These are phyloP conservation scores for Pollimyrus isidori DNA, from an alignment of 2,113 vertebrate genomes.

Conservation along the genomic window DNA sequence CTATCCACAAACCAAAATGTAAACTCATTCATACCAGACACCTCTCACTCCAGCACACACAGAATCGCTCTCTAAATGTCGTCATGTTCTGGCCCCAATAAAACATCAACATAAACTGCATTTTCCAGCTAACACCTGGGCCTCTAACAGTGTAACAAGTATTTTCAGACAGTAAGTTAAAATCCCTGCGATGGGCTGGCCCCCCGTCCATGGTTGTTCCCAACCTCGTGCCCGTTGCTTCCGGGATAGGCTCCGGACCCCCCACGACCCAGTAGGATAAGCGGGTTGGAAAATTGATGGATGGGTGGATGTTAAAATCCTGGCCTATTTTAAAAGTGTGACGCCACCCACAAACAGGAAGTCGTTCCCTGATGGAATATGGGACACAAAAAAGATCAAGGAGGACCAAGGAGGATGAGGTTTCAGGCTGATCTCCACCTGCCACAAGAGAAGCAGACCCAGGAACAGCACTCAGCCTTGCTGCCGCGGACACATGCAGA, in stretches of 20 bases:
- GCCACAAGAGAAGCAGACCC: not conserved
- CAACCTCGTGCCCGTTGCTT: too few relatives aligned
- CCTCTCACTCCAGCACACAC: not conserved
- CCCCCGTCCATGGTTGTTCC: too few relatives aligned
- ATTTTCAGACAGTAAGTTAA: not conserved
- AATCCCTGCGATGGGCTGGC: not conserved
- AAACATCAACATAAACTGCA: not conserved
- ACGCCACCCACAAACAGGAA: not conserved
- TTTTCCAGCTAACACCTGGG: not conserved
- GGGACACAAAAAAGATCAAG: not conserved
- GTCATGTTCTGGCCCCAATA: not conserved
- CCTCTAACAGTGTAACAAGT: not conserved
- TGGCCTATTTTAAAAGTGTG: not conserved
- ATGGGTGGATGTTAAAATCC: not conserved
- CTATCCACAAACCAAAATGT: not conserved
- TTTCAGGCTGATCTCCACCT: not conserved
- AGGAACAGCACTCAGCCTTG: not conserved
- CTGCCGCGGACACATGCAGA: not conserved
- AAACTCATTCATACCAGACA: not conserved
- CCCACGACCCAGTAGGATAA: too few relatives aligned
- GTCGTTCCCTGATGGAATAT: not conserved
- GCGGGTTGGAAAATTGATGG: too few relatives aligned
- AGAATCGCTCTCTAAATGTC: not conserved
- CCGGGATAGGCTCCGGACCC: too few relatives aligned
- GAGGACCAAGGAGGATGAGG: too few relatives aligned